Base-by-base conservation (phyloP, 2,888 invertebrate genomes). In the Hanleya hanleyi region DNA sequence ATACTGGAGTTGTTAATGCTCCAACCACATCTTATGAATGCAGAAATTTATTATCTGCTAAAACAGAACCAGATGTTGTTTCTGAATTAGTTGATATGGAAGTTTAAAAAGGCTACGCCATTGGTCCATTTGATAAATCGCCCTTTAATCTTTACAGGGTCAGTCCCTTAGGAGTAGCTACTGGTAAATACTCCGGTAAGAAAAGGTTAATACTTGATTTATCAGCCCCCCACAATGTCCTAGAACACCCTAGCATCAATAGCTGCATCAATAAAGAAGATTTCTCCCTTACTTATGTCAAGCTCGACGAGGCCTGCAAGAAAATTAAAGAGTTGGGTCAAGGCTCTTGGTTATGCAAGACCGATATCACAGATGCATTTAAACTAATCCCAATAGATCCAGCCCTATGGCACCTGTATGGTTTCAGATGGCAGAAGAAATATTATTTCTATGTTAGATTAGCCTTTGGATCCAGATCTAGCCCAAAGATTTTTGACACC, bases 261-360 rank as follows among this genome's bases (percentile, higher is more conserved):
- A 67, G 73, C 22, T 33, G 78, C 15, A 80, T 80, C 33, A 71
- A 73, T 47, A 78, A 80, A 73, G 70, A 77, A 18, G n/a, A 62
- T 6, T 74, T 68, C 62, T 69, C 69, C 18, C 50, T 77, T 36
- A 47, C 67, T 0, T 78, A 78, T 72, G 76, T 79, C 1, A 64
- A 50, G 12, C 61, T 79, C n/a, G 79, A 81, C 70, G 76, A 77
- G 65, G 81, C 77, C 5, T 75, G 77, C 33, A 47, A 67, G 9
- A 67, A 61, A 1, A 77, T 81, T 6, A 18, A 50, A 36, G 18
- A 69, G 26, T 32, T 38, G 0, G 79, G 75, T 1, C 4, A 29
- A 18, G 67, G 61, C 22, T 29, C 75, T 12, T 36, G 18, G 5
- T n/a, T 76, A 37, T 77, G 75, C 29, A 77, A 77, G 66, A 70